phyloP scores from a whole-genome alignment of 2,797 vertebrate species.

The Hephaestus fuliginosus region DNA sequence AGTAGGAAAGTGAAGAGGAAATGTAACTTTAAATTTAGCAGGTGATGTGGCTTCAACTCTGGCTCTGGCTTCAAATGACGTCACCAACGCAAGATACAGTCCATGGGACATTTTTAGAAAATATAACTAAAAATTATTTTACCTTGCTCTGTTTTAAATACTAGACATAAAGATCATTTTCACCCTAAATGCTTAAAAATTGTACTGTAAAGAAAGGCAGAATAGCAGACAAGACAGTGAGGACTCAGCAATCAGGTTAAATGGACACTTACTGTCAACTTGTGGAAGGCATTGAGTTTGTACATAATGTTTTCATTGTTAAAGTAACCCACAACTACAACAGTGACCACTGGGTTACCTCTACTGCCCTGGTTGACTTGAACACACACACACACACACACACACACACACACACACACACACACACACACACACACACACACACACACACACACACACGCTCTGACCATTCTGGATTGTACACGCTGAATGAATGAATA shows the following conservation, averaged over 20 bases:
- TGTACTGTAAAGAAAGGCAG: not conserved
- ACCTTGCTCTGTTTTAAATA: too few species aligned
- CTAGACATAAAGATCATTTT: not conserved
- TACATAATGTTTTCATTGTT: not conserved
- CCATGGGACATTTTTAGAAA: too few species aligned
- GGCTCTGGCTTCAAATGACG: too few species aligned
- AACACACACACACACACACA: constrained; percentile 16
- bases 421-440: constrained; percentile 16
- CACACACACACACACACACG: constrained; percentile 11
- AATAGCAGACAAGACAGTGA: not conserved
- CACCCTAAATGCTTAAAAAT: not conserved
- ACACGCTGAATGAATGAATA: constrained; percentile 48
- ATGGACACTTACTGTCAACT: not conserved
- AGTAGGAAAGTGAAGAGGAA: too few species aligned
- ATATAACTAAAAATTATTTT: too few species aligned
- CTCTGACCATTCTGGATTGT: constrained; percentile 69
- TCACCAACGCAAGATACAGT: too few species aligned
- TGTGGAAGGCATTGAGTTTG: too few species aligned
- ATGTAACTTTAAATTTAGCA: too few species aligned
- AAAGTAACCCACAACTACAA: not conserved
- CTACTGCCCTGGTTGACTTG: constrained; percentile 58
- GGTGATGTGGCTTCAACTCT: too few species aligned
- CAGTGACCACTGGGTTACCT: constrained; percentile 52
- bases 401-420: constrained; percentile 20
- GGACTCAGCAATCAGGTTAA: not conserved